Evolutionary conservation across 2,113 vertebrate species (phyloP).

Genomic region (Glaucidium brasilianum): DNA sequence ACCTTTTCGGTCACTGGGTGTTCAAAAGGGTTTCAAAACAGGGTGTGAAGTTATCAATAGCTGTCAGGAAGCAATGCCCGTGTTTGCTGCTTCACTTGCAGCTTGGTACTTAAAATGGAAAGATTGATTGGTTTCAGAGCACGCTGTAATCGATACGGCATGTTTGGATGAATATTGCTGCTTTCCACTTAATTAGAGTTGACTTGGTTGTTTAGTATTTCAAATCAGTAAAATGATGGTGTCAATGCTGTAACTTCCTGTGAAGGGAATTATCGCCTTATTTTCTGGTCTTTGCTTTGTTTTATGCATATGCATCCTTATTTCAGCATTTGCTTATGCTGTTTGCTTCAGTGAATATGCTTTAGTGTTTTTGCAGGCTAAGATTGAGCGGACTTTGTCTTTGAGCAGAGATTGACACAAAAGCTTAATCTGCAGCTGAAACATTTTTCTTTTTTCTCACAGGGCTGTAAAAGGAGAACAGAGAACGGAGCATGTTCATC

Average conservation of each 20-base stretch:
- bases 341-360: not conserved
- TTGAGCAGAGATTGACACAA: not conserved
- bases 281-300: conserved; percentile 16
- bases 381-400: not conserved
- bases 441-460: not conserved
- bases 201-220: conserved; percentile 6
- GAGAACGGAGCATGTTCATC: not conserved
- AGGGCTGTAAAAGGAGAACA: not conserved
- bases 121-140: not conserved
- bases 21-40: not conserved
- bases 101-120: not conserved
- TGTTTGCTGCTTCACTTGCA: not conserved
- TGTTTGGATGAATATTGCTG: not conserved
- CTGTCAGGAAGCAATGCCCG: not conserved
- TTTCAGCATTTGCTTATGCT: not conserved
- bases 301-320: not conserved
- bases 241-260: not conserved
- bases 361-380: not conserved
- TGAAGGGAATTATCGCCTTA: not conserved
- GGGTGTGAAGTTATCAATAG: not conserved
- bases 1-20: not conserved
- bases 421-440: not conserved
- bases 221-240: not conserved
- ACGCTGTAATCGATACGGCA: not conserved
- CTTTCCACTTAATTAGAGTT: conserved; percentile 40